Conservation (phyloP, 1,140 invertebrate genomes). For the Pseudoatta argentina region DNA sequence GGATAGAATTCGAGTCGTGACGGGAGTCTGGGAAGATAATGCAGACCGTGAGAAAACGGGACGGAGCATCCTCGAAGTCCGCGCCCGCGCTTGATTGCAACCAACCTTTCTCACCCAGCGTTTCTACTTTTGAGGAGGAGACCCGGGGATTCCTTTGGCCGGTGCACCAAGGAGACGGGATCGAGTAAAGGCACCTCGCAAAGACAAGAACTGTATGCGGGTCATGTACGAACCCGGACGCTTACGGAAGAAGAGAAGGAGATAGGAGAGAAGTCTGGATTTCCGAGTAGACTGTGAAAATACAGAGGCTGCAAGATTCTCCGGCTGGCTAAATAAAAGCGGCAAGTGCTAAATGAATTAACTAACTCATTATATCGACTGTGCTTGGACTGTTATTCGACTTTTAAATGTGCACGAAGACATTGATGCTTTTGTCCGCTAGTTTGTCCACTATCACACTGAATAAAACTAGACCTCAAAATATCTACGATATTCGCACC, state of each 20-base stretch:
- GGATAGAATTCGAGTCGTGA: slow-evolving; percentile 56
- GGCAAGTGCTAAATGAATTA: slow-evolving; percentile 61
- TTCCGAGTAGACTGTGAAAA: slow-evolving; percentile 46
- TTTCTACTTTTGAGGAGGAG: slow-evolving; percentile 65
- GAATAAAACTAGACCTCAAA: slow-evolving; percentile 15
- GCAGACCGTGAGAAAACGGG: slow-evolving; percentile 73
- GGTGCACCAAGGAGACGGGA: slow-evolving; percentile 54
- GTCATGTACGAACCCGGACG: slow-evolving; percentile 67
- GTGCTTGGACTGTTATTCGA: slow-evolving; percentile 57
- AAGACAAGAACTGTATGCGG: slow-evolving; percentile 71
- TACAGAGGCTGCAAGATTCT: slow-evolving; percentile 60
- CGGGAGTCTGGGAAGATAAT: slow-evolving; percentile 68
- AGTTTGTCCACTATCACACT: not conserved
- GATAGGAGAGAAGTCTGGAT: not conserved
- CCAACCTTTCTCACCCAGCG: slow-evolving; percentile 64
- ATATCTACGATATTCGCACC: slow-evolving; percentile 4
- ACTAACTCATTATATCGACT: slow-evolving; percentile 66
- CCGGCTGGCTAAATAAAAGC: slow-evolving; percentile 12
- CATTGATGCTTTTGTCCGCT: not conserved
- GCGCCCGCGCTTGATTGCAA: slow-evolving; percentile 74
- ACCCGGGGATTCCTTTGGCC: slow-evolving; percentile 67
- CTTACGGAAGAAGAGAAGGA: slow-evolving; percentile 12
- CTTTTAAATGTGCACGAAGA: not conserved
- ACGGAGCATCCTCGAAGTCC: slow-evolving; percentile 62
- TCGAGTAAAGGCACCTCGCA: slow-evolving; percentile 60